Evolutionary conservation across 2,888 invertebrate species (phyloP).

Genomic region (Dromius quadrimaculatus): DNA sequence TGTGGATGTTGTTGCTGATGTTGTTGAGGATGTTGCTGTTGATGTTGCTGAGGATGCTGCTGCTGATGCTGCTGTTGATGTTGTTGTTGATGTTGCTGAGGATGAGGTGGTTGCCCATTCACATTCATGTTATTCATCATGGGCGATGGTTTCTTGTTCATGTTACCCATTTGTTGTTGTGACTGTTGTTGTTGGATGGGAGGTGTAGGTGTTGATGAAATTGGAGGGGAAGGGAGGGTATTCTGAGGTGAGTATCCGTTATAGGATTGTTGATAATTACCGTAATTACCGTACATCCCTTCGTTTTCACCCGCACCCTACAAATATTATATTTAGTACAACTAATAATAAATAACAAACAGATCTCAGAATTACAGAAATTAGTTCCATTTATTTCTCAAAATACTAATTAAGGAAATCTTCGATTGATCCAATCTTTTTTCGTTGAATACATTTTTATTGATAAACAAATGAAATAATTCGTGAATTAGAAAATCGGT

Average conservation of each 20-base stretch:
- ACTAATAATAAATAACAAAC: neutral
- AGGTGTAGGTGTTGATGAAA: conserved; percentile 64
- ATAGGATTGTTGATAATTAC: conserved; percentile 64
- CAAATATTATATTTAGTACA: conserved; percentile 22
- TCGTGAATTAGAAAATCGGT: no score
- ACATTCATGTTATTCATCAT: conserved; percentile 65
- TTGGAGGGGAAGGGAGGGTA: conserved; percentile 67
- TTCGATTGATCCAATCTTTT: no score
- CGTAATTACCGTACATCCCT: conserved; percentile 67
- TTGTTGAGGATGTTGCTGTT: conserved; percentile 54
- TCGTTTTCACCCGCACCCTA: conserved; percentile 69
- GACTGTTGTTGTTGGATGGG: conserved; percentile 61
- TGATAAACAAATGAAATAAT: no score
- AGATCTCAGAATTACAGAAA: neutral
- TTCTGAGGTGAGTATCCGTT: conserved; percentile 67
- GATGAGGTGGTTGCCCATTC: conserved; percentile 7
- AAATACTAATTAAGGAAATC: no score
- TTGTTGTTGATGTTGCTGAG: conserved; percentile 57
- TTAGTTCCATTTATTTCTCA: no score
- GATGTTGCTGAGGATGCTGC: neutral
- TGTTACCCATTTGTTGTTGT: conserved; percentile 61
- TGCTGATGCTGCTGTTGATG: conserved; percentile 60
- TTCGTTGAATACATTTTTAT: no score
- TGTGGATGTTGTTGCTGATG: conserved; percentile 54
- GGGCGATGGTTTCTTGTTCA: conserved; percentile 67